phyloP scores from a whole-genome alignment of 2,113 vertebrate genomes.

The Perca fluviatilis region DNA sequence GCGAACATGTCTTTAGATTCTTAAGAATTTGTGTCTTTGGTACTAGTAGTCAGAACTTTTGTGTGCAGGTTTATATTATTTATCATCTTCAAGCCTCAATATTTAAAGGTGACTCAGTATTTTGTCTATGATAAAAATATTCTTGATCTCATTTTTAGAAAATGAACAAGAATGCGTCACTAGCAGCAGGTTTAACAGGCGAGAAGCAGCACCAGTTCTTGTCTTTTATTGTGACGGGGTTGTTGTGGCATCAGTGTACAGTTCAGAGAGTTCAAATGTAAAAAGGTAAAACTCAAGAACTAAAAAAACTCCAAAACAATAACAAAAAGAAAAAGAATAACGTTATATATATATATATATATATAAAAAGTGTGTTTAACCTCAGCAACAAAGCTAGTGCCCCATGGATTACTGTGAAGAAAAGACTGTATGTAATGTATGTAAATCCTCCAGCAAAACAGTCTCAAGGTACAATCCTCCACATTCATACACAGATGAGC shows the following conservation, averaged over 20 bases:
- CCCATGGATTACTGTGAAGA: neutral
- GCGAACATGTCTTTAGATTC: too few relatives aligned
- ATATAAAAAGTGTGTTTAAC: neutral
- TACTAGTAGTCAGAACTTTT: too few relatives aligned
- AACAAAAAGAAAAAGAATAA: neutral
- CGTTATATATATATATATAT: neutral
- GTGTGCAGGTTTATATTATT: neutral
- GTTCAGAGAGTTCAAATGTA: neutral
- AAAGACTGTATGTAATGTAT: slow-evolving; percentile 21
- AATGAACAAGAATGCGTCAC: neutral
- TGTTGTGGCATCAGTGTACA: neutral
- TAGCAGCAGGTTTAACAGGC: too few relatives aligned
- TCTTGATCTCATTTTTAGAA: neutral
- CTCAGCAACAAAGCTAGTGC: neutral
- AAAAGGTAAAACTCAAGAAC: too few relatives aligned
- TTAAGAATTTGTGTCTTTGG: too few relatives aligned
- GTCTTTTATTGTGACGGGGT: neutral
- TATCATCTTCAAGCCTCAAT: neutral
- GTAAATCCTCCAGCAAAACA: slow-evolving; percentile 44
- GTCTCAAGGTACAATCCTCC: neutral
- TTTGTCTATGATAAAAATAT: neutral
- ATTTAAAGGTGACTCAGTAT: neutral
- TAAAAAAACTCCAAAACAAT: too few relatives aligned
- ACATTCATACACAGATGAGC: slow-evolving; percentile 1
- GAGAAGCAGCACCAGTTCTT: neutral